Evolutionary conservation across 1,140 invertebrate species (phyloP).

Genomic region (Probaryconus sp.): DNA sequence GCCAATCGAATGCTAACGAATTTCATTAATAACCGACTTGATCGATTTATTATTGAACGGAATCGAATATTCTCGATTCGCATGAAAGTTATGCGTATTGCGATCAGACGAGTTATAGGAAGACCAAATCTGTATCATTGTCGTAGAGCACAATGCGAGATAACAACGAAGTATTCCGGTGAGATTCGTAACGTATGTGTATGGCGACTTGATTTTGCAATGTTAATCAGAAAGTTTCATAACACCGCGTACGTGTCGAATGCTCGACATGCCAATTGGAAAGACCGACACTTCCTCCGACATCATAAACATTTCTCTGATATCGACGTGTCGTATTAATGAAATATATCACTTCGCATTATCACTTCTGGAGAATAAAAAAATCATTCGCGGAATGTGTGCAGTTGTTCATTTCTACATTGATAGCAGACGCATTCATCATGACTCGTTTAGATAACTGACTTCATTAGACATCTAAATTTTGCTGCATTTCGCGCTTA

Average conservation of each 20-base stretch:
- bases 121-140: slow-evolving; percentile 37
- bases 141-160: slow-evolving; percentile 32
- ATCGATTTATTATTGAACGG: neutral
- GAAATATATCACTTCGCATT: neutral
- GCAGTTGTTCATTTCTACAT: neutral
- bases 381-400: neutral
- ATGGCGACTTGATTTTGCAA: slow-evolving; percentile 30
- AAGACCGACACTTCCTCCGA: slow-evolving; percentile 1
- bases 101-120: slow-evolving; percentile 1
- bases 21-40: slow-evolving; percentile 27
- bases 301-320: slow-evolving; percentile 17
- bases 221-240: slow-evolving; percentile 58
- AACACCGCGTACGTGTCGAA: slow-evolving; percentile 29
- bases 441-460: too few species aligned
- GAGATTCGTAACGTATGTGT: slow-evolving; percentile 26
- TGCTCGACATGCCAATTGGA: slow-evolving; percentile 12
- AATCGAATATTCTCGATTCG: too few species aligned
- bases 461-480: too few species aligned
- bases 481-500: too few species aligned
- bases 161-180: slow-evolving; percentile 34
- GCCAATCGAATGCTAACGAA: slow-evolving; percentile 27
- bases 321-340: slow-evolving; percentile 15
- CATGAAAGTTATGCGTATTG: slow-evolving; percentile 3
- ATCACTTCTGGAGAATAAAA: neutral
- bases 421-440: too few species aligned